These are phyloP conservation scores for Ariopsis seemanni DNA, from an alignment of 2,113 vertebrate genomes.

Conservation along the genomic window DNA sequence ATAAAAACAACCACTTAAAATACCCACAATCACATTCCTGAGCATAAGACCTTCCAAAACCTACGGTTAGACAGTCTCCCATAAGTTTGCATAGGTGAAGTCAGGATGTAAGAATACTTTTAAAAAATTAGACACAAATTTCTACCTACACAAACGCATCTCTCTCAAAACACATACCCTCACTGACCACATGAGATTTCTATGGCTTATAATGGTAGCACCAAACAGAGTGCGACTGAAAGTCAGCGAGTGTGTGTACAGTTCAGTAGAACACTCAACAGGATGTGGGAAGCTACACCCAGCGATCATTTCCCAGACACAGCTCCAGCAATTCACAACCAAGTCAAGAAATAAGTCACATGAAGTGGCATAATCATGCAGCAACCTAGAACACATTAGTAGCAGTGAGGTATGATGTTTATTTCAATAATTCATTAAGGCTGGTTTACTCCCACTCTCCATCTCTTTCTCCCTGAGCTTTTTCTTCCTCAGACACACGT, in stretches of 20 bases:
- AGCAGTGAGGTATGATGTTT: not conserved
- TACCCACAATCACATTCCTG: not conserved
- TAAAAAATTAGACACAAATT: not conserved
- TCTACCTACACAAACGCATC: not conserved
- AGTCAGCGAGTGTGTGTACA: not conserved
- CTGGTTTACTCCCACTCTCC: not conserved
- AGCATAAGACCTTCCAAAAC: conserved; percentile 19
- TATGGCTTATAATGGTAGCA: not conserved
- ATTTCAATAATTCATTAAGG: not conserved
- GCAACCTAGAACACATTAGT: not conserved
- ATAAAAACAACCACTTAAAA: conserved; percentile 13
- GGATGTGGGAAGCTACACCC: conserved; percentile 51
- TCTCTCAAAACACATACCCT: not conserved
- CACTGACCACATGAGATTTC: not conserved
- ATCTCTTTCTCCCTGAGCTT: not conserved
- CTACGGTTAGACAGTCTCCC: not conserved
- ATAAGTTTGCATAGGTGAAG: not conserved
- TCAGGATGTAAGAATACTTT: not conserved
- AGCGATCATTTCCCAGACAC: conserved; percentile 17
- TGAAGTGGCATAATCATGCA: conserved; percentile 20
- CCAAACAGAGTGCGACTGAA: not conserved
- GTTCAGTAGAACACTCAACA: conserved; percentile 37
- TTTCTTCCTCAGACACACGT: not conserved
- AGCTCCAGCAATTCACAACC: conserved; percentile 31
- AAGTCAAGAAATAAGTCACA: conserved; percentile 35